A percentile compares a stretch with the other conserved stretches of the same genome.
phyloP scores from a whole-genome alignment of 1,140 invertebrate genomes.

The Chrysopa pallens region DNA sequence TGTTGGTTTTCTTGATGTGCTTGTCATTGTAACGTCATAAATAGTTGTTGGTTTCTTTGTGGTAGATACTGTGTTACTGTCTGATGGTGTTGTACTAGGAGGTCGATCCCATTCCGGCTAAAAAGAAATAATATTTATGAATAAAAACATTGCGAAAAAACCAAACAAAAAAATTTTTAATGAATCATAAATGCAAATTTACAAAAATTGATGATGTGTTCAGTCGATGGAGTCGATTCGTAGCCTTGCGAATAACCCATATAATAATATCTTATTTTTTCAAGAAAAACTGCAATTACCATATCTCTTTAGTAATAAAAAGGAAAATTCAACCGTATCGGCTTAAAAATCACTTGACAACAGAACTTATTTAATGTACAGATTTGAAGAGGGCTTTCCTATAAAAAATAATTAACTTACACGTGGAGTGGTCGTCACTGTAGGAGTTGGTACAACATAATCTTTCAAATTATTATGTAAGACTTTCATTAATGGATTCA shows the following conservation, averaged over 20 bases:
- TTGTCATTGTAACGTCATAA: constrained; percentile 8
- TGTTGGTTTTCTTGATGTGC: constrained; percentile 18
- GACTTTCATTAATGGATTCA: constrained; percentile 51
- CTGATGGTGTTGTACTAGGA: constrained; percentile 34
- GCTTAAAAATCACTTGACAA: no score
- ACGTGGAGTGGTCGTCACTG: constrained; percentile 44
- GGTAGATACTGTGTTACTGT: constrained; percentile 16
- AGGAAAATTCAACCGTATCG: no score
- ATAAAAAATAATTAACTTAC: constrained; percentile 30
- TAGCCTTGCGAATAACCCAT: no score
- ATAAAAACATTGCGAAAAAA: not conserved
- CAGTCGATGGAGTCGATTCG: no score
- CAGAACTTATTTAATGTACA: no score
- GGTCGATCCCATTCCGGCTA: constrained; percentile 53
- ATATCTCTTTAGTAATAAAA: no score
- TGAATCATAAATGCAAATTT: no score
- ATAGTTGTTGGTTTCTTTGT: constrained; percentile 9
- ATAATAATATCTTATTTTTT: not conserved
- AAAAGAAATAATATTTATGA: constrained; percentile 9
- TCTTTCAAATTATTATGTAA: constrained; percentile 52
- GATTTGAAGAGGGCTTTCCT: no score
- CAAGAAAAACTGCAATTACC: not conserved
- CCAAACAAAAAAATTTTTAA: constrained; percentile 5
- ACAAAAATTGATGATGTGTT: no score
- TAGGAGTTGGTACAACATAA: constrained; percentile 53